A percentile compares a stretch with the other conserved stretches of the same genome.
phyloP scores from a whole-genome alignment of 2,113 vertebrate genomes.

The Trichomycterus rosablanca region DNA sequence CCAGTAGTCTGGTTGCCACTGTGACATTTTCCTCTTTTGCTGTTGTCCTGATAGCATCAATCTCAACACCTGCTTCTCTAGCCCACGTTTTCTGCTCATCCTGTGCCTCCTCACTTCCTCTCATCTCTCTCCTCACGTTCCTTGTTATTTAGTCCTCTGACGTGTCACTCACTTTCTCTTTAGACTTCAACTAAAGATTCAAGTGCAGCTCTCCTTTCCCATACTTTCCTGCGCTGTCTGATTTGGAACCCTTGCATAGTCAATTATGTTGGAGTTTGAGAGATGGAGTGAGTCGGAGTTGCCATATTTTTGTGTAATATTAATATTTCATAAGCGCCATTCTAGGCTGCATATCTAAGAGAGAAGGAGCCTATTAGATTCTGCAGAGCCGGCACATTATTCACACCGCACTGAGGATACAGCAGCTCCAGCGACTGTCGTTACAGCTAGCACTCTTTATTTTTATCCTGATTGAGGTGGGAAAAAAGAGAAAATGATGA shows the following conservation, averaged over 20 bases:
- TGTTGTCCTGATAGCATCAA: neutral
- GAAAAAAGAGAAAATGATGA: constrained; percentile 16
- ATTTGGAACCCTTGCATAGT: constrained; percentile 72
- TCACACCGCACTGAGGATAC: constrained; percentile 35
- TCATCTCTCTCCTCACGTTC: constrained; percentile 24
- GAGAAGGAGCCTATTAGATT: constrained; percentile 65
- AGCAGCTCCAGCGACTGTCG: constrained; percentile 49
- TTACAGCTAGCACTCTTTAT: constrained; percentile 35
- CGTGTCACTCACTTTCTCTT: constrained; percentile 33
- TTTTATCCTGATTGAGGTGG: constrained; percentile 29
- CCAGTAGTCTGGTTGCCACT: constrained; percentile 10
- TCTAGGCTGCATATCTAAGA: constrained; percentile 74
- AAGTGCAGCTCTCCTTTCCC: constrained; percentile 12
- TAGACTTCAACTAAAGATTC: constrained; percentile 36
- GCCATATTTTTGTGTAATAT: constrained; percentile 75
- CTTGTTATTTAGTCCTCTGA: neutral
- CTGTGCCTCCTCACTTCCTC: constrained; percentile 26
- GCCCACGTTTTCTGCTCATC: constrained; percentile 16
- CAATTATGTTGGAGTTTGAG: constrained; percentile 70
- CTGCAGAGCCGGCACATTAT: constrained; percentile 45
- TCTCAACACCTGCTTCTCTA: neutral
- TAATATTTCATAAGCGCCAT: constrained; percentile 77
- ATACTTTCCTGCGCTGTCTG: constrained; percentile 51
- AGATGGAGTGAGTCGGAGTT: constrained; percentile 64
- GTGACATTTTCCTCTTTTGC: neutral